A percentile compares a stretch with the other conserved stretches of the same genome.
phyloP scores from a whole-genome alignment of 1,140 invertebrate genomes.

The Druon quercuslanigerum region DNA sequence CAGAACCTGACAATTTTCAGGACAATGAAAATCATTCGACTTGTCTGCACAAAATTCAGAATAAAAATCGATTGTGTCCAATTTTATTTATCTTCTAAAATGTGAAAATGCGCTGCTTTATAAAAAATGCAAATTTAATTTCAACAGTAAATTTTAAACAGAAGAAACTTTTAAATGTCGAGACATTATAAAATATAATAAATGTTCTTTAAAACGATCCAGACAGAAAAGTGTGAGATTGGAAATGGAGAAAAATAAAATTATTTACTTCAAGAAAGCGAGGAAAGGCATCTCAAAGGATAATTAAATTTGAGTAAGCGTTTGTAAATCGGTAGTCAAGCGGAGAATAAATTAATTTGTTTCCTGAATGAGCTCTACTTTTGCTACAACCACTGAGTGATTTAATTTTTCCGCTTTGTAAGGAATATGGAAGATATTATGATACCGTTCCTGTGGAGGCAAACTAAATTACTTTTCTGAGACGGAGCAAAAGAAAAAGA shows the following conservation, averaged over 20 bases:
- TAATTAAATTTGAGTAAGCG: neutral
- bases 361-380: constrained; percentile 22
- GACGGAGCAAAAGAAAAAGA: neutral
- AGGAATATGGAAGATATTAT: neutral
- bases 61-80: too few species aligned
- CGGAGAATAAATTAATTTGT: constrained; percentile 18
- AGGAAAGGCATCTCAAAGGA: neutral
- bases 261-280: neutral
- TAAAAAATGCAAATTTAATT: neutral
- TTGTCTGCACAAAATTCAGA: too few species aligned
- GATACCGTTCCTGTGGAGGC: neutral
- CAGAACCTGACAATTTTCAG: too few species aligned
- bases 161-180: neutral
- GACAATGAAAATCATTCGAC: too few species aligned
- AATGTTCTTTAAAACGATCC: too few species aligned
- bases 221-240: too few species aligned
- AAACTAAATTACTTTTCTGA: constrained; percentile 25
- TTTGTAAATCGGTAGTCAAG: constrained; percentile 14
- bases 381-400: neutral
- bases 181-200: neutral
- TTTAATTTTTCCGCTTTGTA: constrained; percentile 21
- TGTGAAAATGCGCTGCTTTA: neutral
- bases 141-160: neutral
- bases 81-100: neutral
- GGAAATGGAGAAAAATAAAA: neutral